phyloP scores from a whole-genome alignment of 2,797 vertebrate species.

The Clamator glandarius region DNA sequence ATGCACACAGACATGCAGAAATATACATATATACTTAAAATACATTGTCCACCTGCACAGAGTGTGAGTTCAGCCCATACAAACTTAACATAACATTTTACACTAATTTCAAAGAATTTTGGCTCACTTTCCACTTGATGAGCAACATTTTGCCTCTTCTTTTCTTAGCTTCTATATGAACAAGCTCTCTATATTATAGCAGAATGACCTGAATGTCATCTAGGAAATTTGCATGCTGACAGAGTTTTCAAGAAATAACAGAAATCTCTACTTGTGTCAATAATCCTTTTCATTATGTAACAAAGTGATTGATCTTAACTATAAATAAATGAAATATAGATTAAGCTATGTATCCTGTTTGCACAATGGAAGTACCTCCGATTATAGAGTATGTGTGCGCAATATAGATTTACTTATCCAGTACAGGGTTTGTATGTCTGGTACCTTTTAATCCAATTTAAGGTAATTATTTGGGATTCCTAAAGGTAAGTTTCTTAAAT shows the following conservation, averaged over 20 bases:
- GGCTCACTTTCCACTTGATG: neutral
- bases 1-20: too few species aligned
- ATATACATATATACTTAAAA: fast-evolving
- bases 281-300: neutral
- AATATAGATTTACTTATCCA: neutral
- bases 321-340: neutral
- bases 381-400: neutral
- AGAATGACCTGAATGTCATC: neutral
- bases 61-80: neutral
- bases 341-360: neutral
- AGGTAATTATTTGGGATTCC: neutral
- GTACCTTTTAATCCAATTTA: neutral
- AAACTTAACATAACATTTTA: neutral
- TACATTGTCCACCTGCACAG: neutral
- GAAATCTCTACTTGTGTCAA: neutral
- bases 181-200: fast-evolving
- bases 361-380: too few species aligned
- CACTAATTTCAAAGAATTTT: neutral
- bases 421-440: neutral
- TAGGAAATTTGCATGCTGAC: neutral
- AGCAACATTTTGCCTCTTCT: neutral
- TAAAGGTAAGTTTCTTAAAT: neutral
- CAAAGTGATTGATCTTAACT: neutral
- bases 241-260: neutral
- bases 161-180: neutral